A percentile compares a stretch with the other conserved stretches of the same genome.
Conservation (phyloP, 2,113 vertebrate genomes). For the Riparia riparia region DNA sequence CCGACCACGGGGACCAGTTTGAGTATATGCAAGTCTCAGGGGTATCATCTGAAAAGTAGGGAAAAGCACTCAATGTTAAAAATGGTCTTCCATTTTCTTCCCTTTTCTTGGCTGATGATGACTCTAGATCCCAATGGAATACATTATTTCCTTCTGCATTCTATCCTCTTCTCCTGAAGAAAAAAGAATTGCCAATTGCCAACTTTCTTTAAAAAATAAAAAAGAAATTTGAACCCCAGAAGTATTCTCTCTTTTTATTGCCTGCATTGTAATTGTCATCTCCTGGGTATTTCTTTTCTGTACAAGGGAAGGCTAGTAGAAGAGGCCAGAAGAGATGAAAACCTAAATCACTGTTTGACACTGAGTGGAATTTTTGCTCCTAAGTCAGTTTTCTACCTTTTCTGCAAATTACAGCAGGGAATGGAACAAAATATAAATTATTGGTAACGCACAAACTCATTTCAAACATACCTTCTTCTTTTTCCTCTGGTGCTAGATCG, state of each 20-base stretch:
- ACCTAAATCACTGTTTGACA: background rate
- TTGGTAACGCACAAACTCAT: background rate
- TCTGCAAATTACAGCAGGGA: background rate
- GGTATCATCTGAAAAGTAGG: conserved; percentile 87
- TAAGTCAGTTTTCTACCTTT: background rate
- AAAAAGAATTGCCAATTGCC: background rate
- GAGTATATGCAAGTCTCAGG: conserved; percentile 99
- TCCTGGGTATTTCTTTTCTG: background rate
- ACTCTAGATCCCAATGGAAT: background rate
- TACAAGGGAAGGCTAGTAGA: background rate
- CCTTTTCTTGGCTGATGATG: background rate
- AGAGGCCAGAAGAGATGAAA: background rate
- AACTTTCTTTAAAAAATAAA: background rate
- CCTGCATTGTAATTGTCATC: background rate
- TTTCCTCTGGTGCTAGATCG: conserved; percentile 95
- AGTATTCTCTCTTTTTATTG: background rate
- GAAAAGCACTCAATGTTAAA: background rate
- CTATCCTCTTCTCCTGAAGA: background rate
- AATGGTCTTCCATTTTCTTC: background rate
- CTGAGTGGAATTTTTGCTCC: background rate
- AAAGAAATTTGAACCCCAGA: background rate
- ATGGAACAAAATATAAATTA: conserved; percentile 21
- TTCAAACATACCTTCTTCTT: conserved; percentile 90
- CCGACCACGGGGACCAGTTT: conserved; percentile 98
- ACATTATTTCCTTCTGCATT: background rate